A percentile compares a stretch with the other conserved stretches of the same genome.
Evolutionary conservation across 1,140 invertebrate species (phyloP).

Genomic region (Helicorthomorpha holstii): DNA sequence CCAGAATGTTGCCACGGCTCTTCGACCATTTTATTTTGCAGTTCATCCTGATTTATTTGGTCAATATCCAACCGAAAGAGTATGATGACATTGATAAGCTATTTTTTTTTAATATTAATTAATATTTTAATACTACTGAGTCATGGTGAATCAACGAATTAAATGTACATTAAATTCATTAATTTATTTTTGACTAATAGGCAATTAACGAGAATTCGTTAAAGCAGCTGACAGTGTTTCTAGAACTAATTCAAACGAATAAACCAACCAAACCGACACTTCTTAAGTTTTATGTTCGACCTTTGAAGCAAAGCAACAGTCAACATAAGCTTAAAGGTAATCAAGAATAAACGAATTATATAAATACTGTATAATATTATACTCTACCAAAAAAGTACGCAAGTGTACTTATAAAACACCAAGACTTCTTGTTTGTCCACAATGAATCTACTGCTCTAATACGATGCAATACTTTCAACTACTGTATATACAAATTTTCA

Average conservation of each 20-base stretch:
- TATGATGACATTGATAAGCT: constrained; percentile 20
- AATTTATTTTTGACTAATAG: no score
- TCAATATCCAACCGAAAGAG: constrained; percentile 69
- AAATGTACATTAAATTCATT: constrained; percentile 8
- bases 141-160: neutral
- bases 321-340: no score
- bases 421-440: no score
- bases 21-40: constrained; percentile 83
- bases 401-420: no score
- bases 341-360: no score
- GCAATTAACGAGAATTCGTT: constrained; percentile 78
- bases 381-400: no score
- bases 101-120: neutral
- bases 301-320: no score
- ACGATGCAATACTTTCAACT: no score
- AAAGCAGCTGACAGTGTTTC: constrained; percentile 64
- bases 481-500: no score
- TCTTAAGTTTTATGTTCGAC: constrained; percentile 61
- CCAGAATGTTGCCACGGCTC: constrained; percentile 68
- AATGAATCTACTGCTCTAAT: no score
- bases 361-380: no score
- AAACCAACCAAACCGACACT: constrained; percentile 34
- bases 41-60: constrained; percentile 92
- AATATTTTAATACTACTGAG: neutral
- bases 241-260: constrained; percentile 51